Evolutionary conservation across 2,797 vertebrate genomes (phyloP).

Genomic region (Alosa sapidissima): DNA sequence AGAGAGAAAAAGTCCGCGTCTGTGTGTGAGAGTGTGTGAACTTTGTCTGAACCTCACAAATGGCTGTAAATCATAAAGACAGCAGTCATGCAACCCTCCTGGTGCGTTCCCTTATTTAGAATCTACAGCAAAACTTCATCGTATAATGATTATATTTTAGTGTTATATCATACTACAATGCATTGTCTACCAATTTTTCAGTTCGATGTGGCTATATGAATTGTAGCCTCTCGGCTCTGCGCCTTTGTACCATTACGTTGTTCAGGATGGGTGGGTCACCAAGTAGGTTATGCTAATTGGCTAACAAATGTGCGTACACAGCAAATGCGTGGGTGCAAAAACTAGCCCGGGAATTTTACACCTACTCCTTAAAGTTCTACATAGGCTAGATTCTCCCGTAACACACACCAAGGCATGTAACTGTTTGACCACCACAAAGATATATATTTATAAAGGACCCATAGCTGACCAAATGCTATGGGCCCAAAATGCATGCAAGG

Average conservation of each 20-base stretch:
- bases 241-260: conserved; percentile 15
- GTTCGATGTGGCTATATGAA: neutral
- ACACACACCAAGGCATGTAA: neutral
- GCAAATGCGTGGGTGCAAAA: conserved; percentile 35
- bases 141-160: conserved; percentile 39
- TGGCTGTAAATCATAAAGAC: conserved; percentile 84
- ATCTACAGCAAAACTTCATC: neutral
- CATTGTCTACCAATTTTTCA: conserved; percentile 52
- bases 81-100: conserved; percentile 74
- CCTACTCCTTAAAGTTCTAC: neutral
- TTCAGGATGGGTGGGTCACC: conserved; percentile 31
- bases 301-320: conserved; percentile 28
- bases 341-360: conserved; percentile 16
- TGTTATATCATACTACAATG: neutral
- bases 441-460: neutral
- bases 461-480: neutral
- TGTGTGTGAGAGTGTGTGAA: conserved; percentile 73
- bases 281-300: conserved; percentile 38
- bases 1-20: neutral
- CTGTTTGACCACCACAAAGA: neutral
- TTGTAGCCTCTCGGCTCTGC: conserved; percentile 2
- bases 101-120: neutral
- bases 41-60: conserved; percentile 85
- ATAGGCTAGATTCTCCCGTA: neutral
- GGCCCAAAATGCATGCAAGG: conserved; percentile 15